phyloP scores from a whole-genome alignment of 2,888 invertebrate genomes.

The Odontocerum albicorne region DNA sequence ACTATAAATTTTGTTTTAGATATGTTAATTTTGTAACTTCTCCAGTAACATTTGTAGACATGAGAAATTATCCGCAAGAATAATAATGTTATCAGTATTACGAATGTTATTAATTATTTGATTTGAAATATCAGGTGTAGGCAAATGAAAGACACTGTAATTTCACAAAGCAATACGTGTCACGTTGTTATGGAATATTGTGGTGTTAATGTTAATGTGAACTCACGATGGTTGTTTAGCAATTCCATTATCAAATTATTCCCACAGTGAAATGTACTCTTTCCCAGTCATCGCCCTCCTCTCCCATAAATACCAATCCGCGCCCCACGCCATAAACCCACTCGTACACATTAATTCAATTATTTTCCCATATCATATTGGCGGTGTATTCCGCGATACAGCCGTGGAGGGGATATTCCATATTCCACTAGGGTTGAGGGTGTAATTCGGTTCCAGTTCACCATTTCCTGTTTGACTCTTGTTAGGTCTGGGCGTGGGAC shows the following conservation, averaged over 20 bases:
- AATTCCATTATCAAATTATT: conserved; percentile 20
- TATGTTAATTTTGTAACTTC: too few relatives aligned
- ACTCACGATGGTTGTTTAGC: not conserved
- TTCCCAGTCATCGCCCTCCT: not conserved
- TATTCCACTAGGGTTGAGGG: not conserved
- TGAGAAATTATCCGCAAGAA: too few relatives aligned
- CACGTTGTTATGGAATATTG: too few relatives aligned
- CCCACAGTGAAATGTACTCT: conserved; percentile 13
- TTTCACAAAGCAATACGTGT: too few relatives aligned
- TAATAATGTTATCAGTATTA: not conserved
- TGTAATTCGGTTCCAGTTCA: not conserved
- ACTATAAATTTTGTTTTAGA: too few relatives aligned
- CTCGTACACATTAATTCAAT: conserved; percentile 31
- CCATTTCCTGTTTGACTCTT: conserved; percentile 31
- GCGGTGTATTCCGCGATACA: not conserved
- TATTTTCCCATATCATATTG: conserved; percentile 26
- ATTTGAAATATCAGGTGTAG: not conserved
- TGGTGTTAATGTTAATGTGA: too few relatives aligned
- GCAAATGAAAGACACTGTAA: too few relatives aligned
- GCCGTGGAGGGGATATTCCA: not conserved
- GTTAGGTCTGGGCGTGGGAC: conserved; percentile 19
- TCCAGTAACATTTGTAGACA: too few relatives aligned
- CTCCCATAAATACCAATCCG: not conserved
- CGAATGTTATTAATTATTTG: not conserved
- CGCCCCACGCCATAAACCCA: conserved; percentile 17